A percentile compares a stretch with the other conserved stretches of the same genome.
Evolutionary conservation across 2,113 vertebrate species (phyloP).

Genomic region (Empidonax alnorum): DNA sequence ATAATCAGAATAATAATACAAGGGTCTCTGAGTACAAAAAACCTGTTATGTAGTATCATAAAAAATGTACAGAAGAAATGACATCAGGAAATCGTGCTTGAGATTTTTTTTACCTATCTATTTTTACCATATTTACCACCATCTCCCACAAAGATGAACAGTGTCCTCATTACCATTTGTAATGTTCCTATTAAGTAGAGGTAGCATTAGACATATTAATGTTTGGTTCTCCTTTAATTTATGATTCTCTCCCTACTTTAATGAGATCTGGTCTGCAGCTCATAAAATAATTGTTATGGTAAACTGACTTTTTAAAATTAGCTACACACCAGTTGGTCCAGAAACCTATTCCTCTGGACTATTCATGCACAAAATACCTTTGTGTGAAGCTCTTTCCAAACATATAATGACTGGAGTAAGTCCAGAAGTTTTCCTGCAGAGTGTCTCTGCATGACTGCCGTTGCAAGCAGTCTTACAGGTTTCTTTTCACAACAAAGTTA

Average conservation of each 20-base stretch:
- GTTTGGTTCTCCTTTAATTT: conserved; percentile 74
- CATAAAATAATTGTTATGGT: conserved; percentile 85
- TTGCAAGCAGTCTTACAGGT: conserved; percentile 60
- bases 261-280: conserved; percentile 78
- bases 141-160: neutral
- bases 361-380: conserved; percentile 84
- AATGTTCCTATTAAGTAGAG: conserved; percentile 61
- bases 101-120: neutral
- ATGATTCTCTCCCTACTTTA: conserved; percentile 73
- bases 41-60: neutral
- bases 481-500: conserved; percentile 61
- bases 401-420: conserved; percentile 77
- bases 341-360: conserved; percentile 80
- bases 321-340: conserved; percentile 82
- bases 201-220: conserved; percentile 66
- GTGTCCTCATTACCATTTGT: conserved; percentile 67
- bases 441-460: conserved; percentile 69
- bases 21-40: neutral
- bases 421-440: conserved; percentile 77
- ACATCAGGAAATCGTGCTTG: neutral
- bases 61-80: neutral
- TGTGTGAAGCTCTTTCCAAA: conserved; percentile 81
- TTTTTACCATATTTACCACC: conserved; percentile 13
- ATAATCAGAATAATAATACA: neutral
- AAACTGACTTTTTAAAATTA: conserved; percentile 86